Evolutionary conservation across 2,888 invertebrate species (phyloP), one percentile per base, ranked within the genome.

Genomic region (Zele albiditarsus): DNA sequence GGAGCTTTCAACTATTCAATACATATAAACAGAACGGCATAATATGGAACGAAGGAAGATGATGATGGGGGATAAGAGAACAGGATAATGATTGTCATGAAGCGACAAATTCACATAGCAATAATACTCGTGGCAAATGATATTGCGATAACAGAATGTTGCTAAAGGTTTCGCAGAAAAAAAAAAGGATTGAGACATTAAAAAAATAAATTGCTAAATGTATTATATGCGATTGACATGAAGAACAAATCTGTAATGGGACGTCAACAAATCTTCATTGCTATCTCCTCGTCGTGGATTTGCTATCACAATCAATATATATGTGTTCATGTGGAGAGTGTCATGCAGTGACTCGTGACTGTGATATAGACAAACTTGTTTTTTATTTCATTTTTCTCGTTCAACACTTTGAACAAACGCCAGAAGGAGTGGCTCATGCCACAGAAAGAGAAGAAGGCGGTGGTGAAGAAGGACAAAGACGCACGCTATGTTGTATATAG

Each of bases 351-450:
- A 25, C 57, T 58, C 27, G 57, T 58, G 57, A 58, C 57, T 58
- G 27, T 58, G 23, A 60, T 60, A 60, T 27, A 20, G 57, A 25
- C 68, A 33, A 57, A 28, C n/a, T 28, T 31, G 20, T 69, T 69
- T 31, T 57, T 69, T 31, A 27, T 33, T 23, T 49, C 28, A 49
- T 69, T 58, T 58, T 46, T 28, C 12, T 46, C 25, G n/a, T 71
- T 28, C 27, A 33, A 23, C 53, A 73, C 77, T 77, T 77, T 76
- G 76, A 78, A 76, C 71, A 72, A 65, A 67, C 74, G 74, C 78
- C 67, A 74, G 74, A 76, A 76, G 72, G 74, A 78, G 78, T 75
- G 78, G 74, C 78, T 49, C 70, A 57, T n/a, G 42, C 67, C 28
- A 67, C n/a, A 67, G 28, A 46, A 46, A 25, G 42, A 31, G 33